Conservation (phyloP, 2,113 vertebrate genomes). For the Esox niger region DNA sequence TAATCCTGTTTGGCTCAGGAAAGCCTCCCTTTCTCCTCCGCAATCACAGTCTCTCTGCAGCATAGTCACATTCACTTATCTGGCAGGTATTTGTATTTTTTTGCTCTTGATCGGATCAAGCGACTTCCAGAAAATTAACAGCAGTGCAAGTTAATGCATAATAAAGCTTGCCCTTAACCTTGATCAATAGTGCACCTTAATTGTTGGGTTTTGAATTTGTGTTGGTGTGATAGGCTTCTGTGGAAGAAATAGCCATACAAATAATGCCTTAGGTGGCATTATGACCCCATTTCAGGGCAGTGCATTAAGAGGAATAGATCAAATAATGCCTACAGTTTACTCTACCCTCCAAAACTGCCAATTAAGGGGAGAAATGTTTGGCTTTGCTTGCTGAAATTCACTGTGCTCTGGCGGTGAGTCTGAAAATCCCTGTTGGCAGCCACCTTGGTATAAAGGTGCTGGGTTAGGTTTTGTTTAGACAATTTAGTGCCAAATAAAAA, state of each 20-base stretch:
- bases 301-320: slow-evolving; percentile 19
- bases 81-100: slow-evolving; percentile 56
- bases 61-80: slow-evolving; percentile 56
- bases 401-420: slow-evolving; percentile 41
- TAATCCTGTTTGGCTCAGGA: slow-evolving; percentile 36
- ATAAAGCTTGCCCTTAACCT: slow-evolving; percentile 47
- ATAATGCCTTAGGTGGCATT: slow-evolving; percentile 23
- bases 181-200: slow-evolving; percentile 44
- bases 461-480: slow-evolving; percentile 44
- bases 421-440: slow-evolving; percentile 56
- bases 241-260: slow-evolving; percentile 22
- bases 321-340: slow-evolving; percentile 37
- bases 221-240: slow-evolving; percentile 20
- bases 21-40: slow-evolving; percentile 38
- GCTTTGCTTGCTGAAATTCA: slow-evolving; percentile 42
- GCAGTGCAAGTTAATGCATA: slow-evolving; percentile 45
- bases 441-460: slow-evolving; percentile 51
- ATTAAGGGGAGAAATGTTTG: slow-evolving; percentile 40
- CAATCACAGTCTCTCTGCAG: slow-evolving; percentile 45
- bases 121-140: slow-evolving; percentile 41
- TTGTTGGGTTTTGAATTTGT: slow-evolving; percentile 29
- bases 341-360: slow-evolving; percentile 36
- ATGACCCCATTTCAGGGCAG: slow-evolving; percentile 33
- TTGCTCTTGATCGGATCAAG: neutral
- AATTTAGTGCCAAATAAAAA: slow-evolving; percentile 45